A percentile compares a stretch with the other conserved stretches of the same genome.
Evolutionary conservation across 2,888 invertebrate genomes (phyloP).

Genomic region (Meteorus colon): DNA sequence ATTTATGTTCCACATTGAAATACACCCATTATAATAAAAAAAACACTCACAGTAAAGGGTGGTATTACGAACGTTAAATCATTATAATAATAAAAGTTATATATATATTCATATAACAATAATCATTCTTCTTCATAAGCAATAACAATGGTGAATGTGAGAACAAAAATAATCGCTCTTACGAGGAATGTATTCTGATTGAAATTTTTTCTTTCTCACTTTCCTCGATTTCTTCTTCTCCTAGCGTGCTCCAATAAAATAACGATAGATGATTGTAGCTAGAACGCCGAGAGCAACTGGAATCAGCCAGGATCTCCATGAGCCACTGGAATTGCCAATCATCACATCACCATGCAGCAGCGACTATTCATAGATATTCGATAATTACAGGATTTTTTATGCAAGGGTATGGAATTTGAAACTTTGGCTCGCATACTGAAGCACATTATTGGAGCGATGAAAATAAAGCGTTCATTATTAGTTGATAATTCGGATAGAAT

Average conservation of each 20-base stretch:
- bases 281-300: conserved; percentile 73
- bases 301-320: conserved; percentile 75
- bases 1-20: conserved; percentile 7
- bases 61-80: conserved; percentile 44
- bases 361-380: conserved; percentile 53
- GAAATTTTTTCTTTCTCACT: conserved; percentile 20
- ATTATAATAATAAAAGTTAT: conserved; percentile 48
- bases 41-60: conserved; percentile 6
- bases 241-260: conserved; percentile 69
- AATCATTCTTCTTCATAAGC: conserved; percentile 13
- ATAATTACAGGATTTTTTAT: conserved; percentile 10
- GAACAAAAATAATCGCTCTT: conserved; percentile 44
- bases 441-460: neutral
- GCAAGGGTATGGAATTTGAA: neutral
- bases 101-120: conserved; percentile 18
- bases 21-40: conserved; percentile 46
- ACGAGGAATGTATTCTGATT: conserved; percentile 39
- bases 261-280: conserved; percentile 73
- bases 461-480: conserved; percentile 32
- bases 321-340: conserved; percentile 72
- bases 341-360: conserved; percentile 67
- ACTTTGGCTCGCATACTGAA: conserved; percentile 3
- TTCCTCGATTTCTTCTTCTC: conserved; percentile 46
- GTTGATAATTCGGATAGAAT: neutral
- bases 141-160: conserved; percentile 38